A percentile compares a stretch with the other conserved stretches of the same genome.
Evolutionary conservation across 2,888 invertebrate genomes (phyloP).

Genomic region (Epiblema foenella): DNA sequence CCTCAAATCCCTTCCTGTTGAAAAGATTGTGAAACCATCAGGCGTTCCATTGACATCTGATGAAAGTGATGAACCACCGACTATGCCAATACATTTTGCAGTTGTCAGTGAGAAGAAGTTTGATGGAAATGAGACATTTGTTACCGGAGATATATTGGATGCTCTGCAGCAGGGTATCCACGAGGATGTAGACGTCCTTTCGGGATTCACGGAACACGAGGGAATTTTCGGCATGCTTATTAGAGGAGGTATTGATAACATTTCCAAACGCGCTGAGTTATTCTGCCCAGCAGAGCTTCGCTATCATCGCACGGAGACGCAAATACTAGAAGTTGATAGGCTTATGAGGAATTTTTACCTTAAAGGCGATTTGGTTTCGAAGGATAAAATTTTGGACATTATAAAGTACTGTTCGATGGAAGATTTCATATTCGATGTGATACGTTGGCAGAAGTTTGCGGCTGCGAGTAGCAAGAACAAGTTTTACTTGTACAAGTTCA

Average conservation of each 20-base stretch:
- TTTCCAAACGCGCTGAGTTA: constrained; percentile 49
- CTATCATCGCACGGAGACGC: constrained; percentile 45
- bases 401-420: constrained; percentile 51
- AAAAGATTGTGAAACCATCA: constrained; percentile 46
- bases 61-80: constrained; percentile 45
- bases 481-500: constrained; percentile 59
- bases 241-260: constrained; percentile 41
- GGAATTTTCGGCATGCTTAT: constrained; percentile 65
- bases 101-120: constrained; percentile 58
- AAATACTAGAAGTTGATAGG: constrained; percentile 54
- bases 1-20: constrained; percentile 2
- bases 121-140: constrained; percentile 58
- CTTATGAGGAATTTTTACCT: constrained; percentile 54
- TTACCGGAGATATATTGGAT: constrained; percentile 59
- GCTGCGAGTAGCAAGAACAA: constrained; percentile 50
- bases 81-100: constrained; percentile 46
- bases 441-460: constrained; percentile 53
- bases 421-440: constrained; percentile 48
- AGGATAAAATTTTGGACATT: constrained; percentile 50
- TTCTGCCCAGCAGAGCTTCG: constrained; percentile 51
- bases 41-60: constrained; percentile 46
- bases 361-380: constrained; percentile 46
- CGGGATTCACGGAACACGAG: constrained; percentile 88
- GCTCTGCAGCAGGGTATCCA: constrained; percentile 77
- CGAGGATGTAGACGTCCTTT: constrained; percentile 86